Evolutionary conservation across 2,888 invertebrate species (phyloP).

Genomic region (Xanthorhoe spadicearia): DNA sequence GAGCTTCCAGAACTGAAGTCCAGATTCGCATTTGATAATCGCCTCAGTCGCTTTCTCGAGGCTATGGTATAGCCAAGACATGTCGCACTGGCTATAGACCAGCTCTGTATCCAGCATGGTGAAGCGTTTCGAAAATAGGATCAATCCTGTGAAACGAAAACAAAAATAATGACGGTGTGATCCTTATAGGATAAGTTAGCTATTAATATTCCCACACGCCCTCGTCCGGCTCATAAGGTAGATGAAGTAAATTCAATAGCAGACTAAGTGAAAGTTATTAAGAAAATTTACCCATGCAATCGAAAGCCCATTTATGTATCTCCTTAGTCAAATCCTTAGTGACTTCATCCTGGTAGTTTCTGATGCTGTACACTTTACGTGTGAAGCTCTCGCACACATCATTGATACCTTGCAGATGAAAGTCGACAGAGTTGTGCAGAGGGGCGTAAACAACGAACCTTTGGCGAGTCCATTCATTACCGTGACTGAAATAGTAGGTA

Average conservation of each 20-base stretch:
- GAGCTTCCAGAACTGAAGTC: conserved; percentile 87
- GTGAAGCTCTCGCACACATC: conserved; percentile 68
- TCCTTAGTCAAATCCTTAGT: conserved; percentile 83
- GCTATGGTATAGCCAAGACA: conserved; percentile 84
- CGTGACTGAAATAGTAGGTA: conserved; percentile 75
- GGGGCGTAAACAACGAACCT: conserved; percentile 80
- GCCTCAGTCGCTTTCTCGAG: conserved; percentile 84
- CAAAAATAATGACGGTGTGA: too few relatives aligned
- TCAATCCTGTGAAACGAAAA: conserved; percentile 60
- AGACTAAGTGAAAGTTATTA: too few relatives aligned
- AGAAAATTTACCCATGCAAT: conserved; percentile 82
- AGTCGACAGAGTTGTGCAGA: conserved; percentile 62
- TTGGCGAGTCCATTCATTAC: conserved; percentile 85
- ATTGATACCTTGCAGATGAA: conserved; percentile 71
- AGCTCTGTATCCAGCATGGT: conserved; percentile 84
- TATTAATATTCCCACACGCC: too few relatives aligned
- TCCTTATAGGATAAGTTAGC: too few relatives aligned
- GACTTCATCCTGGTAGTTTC: conserved; percentile 87
- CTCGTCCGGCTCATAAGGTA: too few relatives aligned
- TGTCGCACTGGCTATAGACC: conserved; percentile 81
- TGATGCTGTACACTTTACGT: conserved; percentile 77
- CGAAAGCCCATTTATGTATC: conserved; percentile 88
- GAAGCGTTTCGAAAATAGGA: conserved; percentile 85
- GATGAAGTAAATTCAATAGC: too few relatives aligned
- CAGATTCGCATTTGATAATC: conserved; percentile 86